phyloP scores from a whole-genome alignment of 2,797 vertebrate genomes.

The Manis crassicaudata region DNA sequence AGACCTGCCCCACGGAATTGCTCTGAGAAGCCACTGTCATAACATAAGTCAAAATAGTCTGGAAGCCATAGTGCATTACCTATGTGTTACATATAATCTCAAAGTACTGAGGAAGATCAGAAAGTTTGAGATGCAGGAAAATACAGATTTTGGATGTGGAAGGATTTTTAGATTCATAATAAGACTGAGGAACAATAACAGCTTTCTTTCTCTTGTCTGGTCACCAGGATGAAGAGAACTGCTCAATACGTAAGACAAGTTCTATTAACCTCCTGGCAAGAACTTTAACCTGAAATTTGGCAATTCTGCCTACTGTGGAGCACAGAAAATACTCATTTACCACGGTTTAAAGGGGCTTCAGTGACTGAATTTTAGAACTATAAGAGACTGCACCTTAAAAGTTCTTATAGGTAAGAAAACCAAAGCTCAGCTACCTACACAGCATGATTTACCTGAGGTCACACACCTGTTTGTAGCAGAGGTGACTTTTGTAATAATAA shows the following conservation, averaged over 20 bases:
- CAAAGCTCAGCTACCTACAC: neutral
- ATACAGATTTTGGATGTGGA: neutral
- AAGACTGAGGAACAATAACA: neutral
- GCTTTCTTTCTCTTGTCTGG: neutral
- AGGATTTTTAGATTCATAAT: neutral
- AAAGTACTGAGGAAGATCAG: neutral
- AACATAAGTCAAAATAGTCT: neutral
- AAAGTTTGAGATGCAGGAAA: neutral
- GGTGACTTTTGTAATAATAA: neutral
- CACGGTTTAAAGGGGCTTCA: neutral
- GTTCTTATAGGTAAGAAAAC: neutral
- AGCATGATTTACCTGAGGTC: no score
- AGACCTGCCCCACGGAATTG: neutral
- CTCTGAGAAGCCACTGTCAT: neutral
- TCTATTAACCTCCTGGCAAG: neutral
- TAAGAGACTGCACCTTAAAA: neutral
- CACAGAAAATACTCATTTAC: neutral
- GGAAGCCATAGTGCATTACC: neutral
- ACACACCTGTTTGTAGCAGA: neutral
- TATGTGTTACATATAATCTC: neutral
- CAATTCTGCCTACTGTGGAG: neutral
- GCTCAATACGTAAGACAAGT: neutral
- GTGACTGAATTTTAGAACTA: neutral
- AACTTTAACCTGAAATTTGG: neutral
- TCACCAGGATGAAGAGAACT: neutral